A percentile compares a stretch with the other conserved stretches of the same genome.
Conservation (phyloP, 2,888 invertebrate genomes). For the Drosophila falleni region DNA sequence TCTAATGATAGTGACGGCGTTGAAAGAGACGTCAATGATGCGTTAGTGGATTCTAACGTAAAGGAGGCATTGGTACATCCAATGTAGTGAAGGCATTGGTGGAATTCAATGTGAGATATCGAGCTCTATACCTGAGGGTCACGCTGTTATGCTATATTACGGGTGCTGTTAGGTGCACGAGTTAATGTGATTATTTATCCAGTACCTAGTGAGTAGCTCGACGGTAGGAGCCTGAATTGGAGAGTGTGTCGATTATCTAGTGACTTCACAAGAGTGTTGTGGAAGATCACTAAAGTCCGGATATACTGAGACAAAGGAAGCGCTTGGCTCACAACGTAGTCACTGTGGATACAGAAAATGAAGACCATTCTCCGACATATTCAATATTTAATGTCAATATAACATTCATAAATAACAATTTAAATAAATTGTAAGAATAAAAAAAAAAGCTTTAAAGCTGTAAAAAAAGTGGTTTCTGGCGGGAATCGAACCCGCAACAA, state of each 20-base stretch:
- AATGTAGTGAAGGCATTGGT: background rate
- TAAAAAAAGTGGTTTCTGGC: too few species aligned
- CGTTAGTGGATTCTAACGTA: slow-evolving; percentile 3
- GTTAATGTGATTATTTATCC: slow-evolving; percentile 13
- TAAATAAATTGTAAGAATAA: too few species aligned
- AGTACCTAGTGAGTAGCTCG: background rate
- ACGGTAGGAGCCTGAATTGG: background rate
- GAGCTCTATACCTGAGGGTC: background rate
- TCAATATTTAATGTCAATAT: too few species aligned
- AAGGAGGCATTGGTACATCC: background rate
- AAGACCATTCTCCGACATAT: too few species aligned
- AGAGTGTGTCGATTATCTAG: background rate
- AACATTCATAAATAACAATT: too few species aligned
- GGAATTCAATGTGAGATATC: background rate
- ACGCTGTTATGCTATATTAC: background rate
- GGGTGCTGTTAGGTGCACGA: slow-evolving; percentile 9
- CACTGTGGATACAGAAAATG: too few species aligned
- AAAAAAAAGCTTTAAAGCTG: too few species aligned
- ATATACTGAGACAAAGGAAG: slow-evolving; percentile 1
- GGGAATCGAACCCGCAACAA: too few species aligned
- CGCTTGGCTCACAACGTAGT: too few species aligned
- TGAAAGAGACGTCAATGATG: slow-evolving; percentile 10
- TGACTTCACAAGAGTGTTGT: background rate
- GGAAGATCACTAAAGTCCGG: background rate
- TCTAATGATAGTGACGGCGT: slow-evolving; percentile 4